Percentiles rank a stretch among this genome's conserved stretches.
phyloP scores from a whole-genome alignment of 2,888 invertebrate genomes.

The Megastigmus dorsalis region DNA sequence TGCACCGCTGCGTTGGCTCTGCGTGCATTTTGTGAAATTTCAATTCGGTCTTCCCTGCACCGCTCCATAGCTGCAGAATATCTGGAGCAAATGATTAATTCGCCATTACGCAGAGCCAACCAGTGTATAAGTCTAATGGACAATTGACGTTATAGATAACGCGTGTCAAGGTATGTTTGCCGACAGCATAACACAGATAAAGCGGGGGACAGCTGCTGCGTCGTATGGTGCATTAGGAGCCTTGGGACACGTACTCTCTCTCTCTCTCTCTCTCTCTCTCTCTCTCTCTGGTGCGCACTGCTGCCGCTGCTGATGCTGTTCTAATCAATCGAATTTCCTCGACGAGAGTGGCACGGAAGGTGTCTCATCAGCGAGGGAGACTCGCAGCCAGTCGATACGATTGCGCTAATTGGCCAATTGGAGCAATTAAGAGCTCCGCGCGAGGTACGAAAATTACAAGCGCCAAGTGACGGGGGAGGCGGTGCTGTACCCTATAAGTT shows the following conservation, averaged over 20 bases:
- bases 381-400: background rate
- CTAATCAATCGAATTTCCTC: slow-evolving; percentile 51
- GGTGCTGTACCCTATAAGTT: background rate
- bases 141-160: slow-evolving; percentile 29
- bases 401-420: slow-evolving; percentile 46
- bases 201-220: background rate
- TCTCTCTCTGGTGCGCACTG: background rate
- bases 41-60: background rate
- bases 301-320: background rate
- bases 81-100: slow-evolving; percentile 31
- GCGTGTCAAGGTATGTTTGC: slow-evolving; percentile 10
- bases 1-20: too few relatives aligned
- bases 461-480: background rate
- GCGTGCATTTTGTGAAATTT: slow-evolving; percentile 10
- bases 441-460: slow-evolving; percentile 12
- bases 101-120: background rate
- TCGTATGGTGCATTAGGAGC: background rate
- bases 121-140: background rate
- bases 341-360: slow-evolving; percentile 39
- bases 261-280: background rate
- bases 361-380: slow-evolving; percentile 20
- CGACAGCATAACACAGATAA: background rate
- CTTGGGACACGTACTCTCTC: background rate
- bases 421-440: slow-evolving; percentile 26
- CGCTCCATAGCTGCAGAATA: background rate